Base-by-base conservation (phyloP, 2,113 vertebrate species). In the Phaetusa simplex region DNA sequence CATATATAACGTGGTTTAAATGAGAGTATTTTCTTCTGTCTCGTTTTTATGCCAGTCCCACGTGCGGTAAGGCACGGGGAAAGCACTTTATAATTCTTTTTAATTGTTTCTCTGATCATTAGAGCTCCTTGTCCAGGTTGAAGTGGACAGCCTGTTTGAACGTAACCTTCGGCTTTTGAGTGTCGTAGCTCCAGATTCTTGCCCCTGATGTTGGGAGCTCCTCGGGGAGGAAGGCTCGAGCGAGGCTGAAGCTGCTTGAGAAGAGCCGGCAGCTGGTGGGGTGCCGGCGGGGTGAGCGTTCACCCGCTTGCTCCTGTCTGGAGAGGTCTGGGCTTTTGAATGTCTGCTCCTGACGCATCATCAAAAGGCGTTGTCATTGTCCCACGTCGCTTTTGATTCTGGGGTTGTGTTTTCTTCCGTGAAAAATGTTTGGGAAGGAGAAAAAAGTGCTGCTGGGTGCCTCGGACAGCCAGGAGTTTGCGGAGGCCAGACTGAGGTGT, bases 11-110 rank as follows among this genome's bases (percentile, higher is more conserved):
- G 5, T 1, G 29, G 10, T 26, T 80, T 49, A 43, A 56, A 27
- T 23, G 11, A 21, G 8, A 11, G 12, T 29, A 4, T 40, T 69
- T 91, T 52, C 34, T 91, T 27, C 67, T 20, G 3, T 22, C 52
- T 64, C 5, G 0, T 36, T 65, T 70, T 36, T 66, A 7, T 2
- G 11, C 30, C 17, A 5, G 43, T 7, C 19, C 27, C 19, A 12
- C 1, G 0, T 19, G 36, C 5, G 17, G 5, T 17, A 30, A n/a
- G 30, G 15, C 20, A 5, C 4, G 14, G 24, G 27, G 43, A 18
- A 40, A 55, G 16, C 47, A 15, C 6, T 30, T 23, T 2, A 17
- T n/a, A 8, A 3, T 27, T 55, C 18, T 21, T 65, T n/a, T 9
- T 8, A 20, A 6, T 50, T 10, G 7, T 50, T 30, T 38, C 53